Evolutionary conservation across 1,140 invertebrate genomes (phyloP).

Genomic region (Chymomyza costata): DNA sequence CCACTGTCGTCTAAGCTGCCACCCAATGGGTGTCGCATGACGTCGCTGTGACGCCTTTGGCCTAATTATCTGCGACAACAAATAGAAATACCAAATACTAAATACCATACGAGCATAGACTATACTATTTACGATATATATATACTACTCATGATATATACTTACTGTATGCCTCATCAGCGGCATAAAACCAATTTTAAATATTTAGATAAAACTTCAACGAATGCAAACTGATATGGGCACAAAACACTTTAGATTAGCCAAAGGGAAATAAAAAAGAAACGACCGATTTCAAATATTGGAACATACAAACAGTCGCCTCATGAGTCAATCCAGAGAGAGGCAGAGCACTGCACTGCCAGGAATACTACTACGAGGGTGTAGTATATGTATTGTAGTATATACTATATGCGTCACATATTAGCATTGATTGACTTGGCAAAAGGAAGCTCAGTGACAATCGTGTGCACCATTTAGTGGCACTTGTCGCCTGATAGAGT

Average conservation of each 20-base stretch:
- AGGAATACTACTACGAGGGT: too few species aligned
- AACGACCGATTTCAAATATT: slow-evolving; percentile 55
- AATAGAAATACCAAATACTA: slow-evolving; percentile 42
- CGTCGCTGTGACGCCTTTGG: too few species aligned
- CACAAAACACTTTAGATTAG: slow-evolving; percentile 56
- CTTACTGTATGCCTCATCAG: slow-evolving; percentile 35
- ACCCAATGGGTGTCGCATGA: too few species aligned
- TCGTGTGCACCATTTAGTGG: slow-evolving; percentile 19
- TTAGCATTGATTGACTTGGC: slow-evolving; percentile 61
- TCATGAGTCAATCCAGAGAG: too few species aligned
- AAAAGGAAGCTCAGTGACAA: slow-evolving; percentile 40
- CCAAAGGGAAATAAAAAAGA: slow-evolving; percentile 15
- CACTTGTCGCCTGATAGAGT: slow-evolving; percentile 38
- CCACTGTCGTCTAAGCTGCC: too few species aligned
- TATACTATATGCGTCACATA: too few species aligned
- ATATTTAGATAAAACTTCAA: slow-evolving; percentile 65
- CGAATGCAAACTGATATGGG: slow-evolving; percentile 56
- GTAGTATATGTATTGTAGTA: too few species aligned
- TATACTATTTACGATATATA: too few species aligned
- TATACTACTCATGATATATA: too few species aligned
- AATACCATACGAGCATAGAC: too few species aligned
- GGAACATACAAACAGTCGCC: slow-evolving; percentile 11
- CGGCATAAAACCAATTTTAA: slow-evolving; percentile 57
- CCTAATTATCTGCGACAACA: slow-evolving; percentile 1
- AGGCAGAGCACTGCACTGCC: too few species aligned